These are phyloP conservation scores for Eilema depressum DNA, from an alignment of 2,888 invertebrate genomes.

Conservation along the genomic window DNA sequence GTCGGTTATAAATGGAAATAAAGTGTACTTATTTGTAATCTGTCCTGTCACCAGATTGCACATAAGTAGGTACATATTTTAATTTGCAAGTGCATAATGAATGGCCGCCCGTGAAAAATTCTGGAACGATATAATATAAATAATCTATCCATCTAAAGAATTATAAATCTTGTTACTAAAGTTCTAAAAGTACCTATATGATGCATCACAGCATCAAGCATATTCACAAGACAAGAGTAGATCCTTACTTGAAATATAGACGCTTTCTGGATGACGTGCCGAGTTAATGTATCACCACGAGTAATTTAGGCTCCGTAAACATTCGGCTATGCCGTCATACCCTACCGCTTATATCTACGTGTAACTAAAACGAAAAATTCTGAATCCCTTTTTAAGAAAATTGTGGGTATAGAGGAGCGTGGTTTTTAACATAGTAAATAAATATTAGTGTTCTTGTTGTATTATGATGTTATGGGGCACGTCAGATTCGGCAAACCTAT, in stretches of 20 bases:
- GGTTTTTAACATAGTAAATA: background rate
- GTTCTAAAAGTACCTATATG: background rate
- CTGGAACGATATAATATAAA: no score
- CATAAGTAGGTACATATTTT: no score
- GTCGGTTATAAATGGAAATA: no score
- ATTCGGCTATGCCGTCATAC: conserved; percentile 35
- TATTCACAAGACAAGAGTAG: background rate
- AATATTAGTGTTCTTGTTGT: no score
- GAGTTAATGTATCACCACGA: conserved; percentile 60
- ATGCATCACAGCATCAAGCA: background rate
- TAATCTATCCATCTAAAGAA: no score
- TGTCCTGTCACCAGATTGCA: no score
- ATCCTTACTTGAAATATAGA: background rate
- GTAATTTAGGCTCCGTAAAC: conserved; percentile 64
- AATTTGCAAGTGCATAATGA: no score
- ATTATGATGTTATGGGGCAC: no score
- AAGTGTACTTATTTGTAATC: no score
- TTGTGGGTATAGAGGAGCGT: background rate
- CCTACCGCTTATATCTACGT: conserved; percentile 15
- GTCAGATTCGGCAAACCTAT: no score
- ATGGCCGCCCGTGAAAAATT: no score
- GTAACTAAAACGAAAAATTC: background rate
- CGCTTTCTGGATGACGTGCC: conserved; percentile 49
- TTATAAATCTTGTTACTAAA: no score
- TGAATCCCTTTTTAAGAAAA: background rate